Evolutionary conservation across 1,140 invertebrate species (phyloP), one percentile per base, ranked within the genome.

Genomic region (Pristionchus pacificus): DNA sequence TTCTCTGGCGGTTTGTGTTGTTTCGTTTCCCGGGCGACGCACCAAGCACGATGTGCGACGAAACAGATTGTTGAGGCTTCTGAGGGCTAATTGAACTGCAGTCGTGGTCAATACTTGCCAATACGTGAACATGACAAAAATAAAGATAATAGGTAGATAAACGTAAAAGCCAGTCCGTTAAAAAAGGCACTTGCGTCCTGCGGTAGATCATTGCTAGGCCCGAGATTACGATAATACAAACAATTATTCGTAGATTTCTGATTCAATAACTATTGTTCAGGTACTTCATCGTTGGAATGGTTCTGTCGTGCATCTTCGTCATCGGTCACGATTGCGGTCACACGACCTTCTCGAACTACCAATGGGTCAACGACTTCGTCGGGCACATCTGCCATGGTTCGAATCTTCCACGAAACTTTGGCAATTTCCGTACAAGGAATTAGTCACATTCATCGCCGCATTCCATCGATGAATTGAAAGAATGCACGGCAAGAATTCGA

Each of bases 321-420:
- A 65, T 85, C 19, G 85, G 85, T 15, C 85, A 85, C 68, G 85
- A 85, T 71, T 85, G 84, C 68, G 84, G 84, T 1, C 85, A 85
- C 65, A 79, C 79, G 19, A 83, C 85, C 0, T 85, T 85, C 76
- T 84, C 84, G 1, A 75, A 80, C 60, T 79, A 81, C 66, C 66
- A 73, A 2, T 76, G 80, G 58, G 24, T 79, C 19, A 79, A 79
- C 58, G 78, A 79, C 61, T 62, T 79, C 29, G 80, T 66, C 33
- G 78, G 78, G 25, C 78, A 79, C 63, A 28, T 79, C 55, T 74
- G 78, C 33, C 78, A 79, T 67, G 78, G 78, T 59, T 76, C 78
- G 14, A 10, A 19, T 49, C 38, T 49, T 49, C 38, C 38, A 10
- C 19, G 6, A 49, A 6, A 10, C 38, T 6, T 49, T 49, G 38